These are phyloP conservation scores for Ciconia maguari DNA, from an alignment of 2,113 vertebrate genomes.

Conservation along the genomic window DNA sequence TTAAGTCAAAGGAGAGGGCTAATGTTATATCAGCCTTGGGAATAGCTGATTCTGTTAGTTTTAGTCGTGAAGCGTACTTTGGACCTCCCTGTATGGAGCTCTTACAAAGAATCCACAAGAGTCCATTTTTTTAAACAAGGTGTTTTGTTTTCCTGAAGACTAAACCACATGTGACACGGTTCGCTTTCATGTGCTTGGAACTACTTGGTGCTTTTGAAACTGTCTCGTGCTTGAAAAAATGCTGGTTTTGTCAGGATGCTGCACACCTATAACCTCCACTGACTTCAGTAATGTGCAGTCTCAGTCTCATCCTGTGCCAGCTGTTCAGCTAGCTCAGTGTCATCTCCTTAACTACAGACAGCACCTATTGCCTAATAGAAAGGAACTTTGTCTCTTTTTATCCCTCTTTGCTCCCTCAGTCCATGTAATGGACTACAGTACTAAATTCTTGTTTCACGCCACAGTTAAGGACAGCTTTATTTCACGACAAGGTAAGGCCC, in stretches of 20 bases:
- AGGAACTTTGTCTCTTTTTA: background rate
- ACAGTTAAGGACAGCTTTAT: background rate
- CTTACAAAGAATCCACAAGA: background rate
- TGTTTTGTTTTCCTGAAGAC: background rate
- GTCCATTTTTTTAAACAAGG: background rate
- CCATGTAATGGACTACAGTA: background rate
- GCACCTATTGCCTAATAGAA: background rate
- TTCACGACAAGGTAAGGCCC: background rate
- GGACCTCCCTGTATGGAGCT: background rate
- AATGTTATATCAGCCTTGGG: background rate
- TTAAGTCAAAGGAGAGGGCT: background rate
- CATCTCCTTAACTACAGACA: background rate
- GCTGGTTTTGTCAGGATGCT: background rate
- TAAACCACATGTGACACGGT: fast-evolving
- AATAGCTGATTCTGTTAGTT: background rate
- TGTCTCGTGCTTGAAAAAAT: background rate
- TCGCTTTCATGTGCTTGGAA: background rate
- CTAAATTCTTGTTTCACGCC: background rate
- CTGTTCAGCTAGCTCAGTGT: background rate
- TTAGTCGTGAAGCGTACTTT: background rate
- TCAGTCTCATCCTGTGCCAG: background rate
- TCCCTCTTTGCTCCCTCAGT: background rate
- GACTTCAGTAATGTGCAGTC: background rate
- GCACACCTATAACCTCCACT: background rate
- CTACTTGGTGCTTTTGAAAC: background rate